Evolutionary conservation across 2,113 vertebrate genomes (phyloP).

Genomic region (Neotoma lepida): DNA sequence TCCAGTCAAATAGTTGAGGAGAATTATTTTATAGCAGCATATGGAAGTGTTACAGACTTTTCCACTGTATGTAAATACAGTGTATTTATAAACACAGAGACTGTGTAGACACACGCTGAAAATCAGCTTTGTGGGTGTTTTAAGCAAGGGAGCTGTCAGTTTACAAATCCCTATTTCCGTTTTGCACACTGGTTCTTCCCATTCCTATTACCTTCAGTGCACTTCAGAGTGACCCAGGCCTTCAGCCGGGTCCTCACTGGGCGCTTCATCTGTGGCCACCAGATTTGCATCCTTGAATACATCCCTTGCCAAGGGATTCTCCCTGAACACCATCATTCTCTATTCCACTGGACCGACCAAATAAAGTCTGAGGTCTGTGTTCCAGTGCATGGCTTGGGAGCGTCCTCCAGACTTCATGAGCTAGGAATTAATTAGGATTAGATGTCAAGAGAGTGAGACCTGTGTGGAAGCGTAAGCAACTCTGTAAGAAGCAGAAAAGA

Average conservation of each 20-base stretch:
- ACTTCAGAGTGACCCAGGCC: background rate
- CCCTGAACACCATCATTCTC: background rate
- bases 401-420: background rate
- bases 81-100: conserved; percentile 9
- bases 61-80: background rate
- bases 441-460: background rate
- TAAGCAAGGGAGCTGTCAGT: background rate
- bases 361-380: conserved; percentile 5
- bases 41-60: background rate
- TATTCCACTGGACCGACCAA: background rate
- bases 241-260: background rate
- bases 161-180: conserved; percentile 9
- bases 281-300: background rate
- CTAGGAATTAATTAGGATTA: background rate
- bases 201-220: background rate
- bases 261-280: background rate
- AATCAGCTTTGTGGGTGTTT: background rate
- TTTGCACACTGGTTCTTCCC: conserved; percentile 17
- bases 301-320: background rate
- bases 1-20: background rate
- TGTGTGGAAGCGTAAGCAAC: background rate
- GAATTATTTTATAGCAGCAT: background rate
- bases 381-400: background rate
- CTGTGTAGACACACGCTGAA: background rate
- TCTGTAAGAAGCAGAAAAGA: background rate